Conservation (phyloP, 2,888 invertebrate genomes). For the Fragum whitleyi region DNA sequence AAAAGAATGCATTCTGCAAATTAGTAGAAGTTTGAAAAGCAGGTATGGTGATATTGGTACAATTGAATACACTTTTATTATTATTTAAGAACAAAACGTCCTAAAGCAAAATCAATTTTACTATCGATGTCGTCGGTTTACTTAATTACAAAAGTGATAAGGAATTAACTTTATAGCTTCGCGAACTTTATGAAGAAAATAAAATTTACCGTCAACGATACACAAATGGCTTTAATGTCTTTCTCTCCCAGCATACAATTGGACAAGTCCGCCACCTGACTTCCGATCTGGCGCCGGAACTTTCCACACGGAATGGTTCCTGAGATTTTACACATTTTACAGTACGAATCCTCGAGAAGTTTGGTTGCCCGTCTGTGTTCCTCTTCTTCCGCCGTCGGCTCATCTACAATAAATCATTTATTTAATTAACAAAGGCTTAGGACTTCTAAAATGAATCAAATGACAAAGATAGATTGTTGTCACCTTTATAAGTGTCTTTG, state of each 20-base stretch:
- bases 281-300: constrained; percentile 60
- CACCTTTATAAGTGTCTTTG: too few species aligned
- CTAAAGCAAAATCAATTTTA: too few species aligned
- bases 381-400: constrained; percentile 22
- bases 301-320: constrained; percentile 51
- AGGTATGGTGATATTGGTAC: too few species aligned
- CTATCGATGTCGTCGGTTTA: too few species aligned
- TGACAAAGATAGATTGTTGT: too few species aligned
- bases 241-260: constrained; percentile 51
- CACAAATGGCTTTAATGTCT: constrained; percentile 64
- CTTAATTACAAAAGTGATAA: too few species aligned
- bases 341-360: constrained; percentile 33
- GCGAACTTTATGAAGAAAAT: neutral
- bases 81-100: too few species aligned
- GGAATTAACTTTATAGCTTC: too few species aligned
- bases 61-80: too few species aligned
- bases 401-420: constrained; percentile 30
- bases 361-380: neutral
- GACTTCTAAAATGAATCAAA: too few species aligned
- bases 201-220: constrained; percentile 54
- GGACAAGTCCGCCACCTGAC: constrained; percentile 54
- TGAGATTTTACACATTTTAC: constrained; percentile 39
- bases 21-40: too few species aligned
- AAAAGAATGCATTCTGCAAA: too few species aligned
- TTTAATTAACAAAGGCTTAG: neutral